Base-by-base conservation (phyloP, 2,797 vertebrate species). In the Microchirus variegatus region DNA sequence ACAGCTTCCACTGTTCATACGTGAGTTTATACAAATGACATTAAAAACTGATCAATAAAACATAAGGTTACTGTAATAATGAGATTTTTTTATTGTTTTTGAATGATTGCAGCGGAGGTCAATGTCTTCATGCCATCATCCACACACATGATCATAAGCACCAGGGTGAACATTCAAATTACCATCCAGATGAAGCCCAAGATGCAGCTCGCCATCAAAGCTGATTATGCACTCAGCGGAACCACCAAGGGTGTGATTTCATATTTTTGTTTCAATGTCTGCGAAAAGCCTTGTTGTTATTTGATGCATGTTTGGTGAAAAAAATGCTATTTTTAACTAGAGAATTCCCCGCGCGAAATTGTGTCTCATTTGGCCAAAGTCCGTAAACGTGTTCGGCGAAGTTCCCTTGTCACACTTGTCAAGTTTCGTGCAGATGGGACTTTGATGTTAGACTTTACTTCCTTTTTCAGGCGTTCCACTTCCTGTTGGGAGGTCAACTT, bases 121-220 rank as follows among this genome's bases (percentile, higher is more conserved):
- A 94, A 78, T 0, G 53, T 91, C 73, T 95, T 95, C 87, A 89
- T 31, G 37, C 95, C 94, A 2, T 95, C 96, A 0, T 90, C 94
- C 22, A 95, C 94, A 90, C 96, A 94, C 90, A 53, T 94, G 22
- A 6, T 93, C 46, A 52, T 95, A 5, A 70, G 82, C n/a, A 91
- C 89, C 4, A 87, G 58, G 2, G 26, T 90, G 26, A 95, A 94
- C 0, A 8, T 97, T 17, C 90, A 90, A 38, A 4, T 97, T 36
- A 84, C 89, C 75, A 65, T 96, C 3, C 96, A 97, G 80, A 83
- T 96, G 14, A 66, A 51, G 1, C 97, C 97, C 0, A 0, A 90
- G 43, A 95, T 99, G 96, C 96, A 98, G 77, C 71, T 95, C 35
- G 94, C 89, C 69, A 67, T 97, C 73, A 67, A 58, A 8, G 81